Evolutionary conservation across 2,113 vertebrate species (phyloP), one percentile per base, ranked within the genome.

Genomic region (Cromileptes altivelis): DNA sequence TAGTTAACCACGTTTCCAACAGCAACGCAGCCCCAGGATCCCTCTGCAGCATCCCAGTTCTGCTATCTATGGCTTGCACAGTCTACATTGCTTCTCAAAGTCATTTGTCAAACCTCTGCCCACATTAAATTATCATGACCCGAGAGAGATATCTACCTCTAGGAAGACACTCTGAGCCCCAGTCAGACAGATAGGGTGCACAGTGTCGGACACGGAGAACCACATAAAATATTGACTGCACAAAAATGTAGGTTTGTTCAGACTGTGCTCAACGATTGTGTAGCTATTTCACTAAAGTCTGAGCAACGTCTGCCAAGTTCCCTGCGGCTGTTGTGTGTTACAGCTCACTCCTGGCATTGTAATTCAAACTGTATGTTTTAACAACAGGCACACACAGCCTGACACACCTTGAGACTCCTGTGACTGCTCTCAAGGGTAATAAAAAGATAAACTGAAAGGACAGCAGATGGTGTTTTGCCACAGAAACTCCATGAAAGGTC

Each of bases 51-150:
- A 79, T 83, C 75, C 58, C 58, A 27, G 64, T 64, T 84, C 47
- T 61, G 78, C 84, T 67, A 71, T 92, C 88, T 86, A 9, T 56
- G 15, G 56, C 88, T 85, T 30, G n/a, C 72, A 62, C 69, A 79
- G 88, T 90, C 85, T 69, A 77, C 78, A 61, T 50, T 71, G 81
- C 73, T 68, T 91, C 84, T 85, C n/a, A 71, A 62, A 85, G 74
- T 85, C 89, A 90, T 95, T 95, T 91, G 90, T 93, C 94, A 94
- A 88, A 92, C 78, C 81, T 85, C 84, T 78, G 71, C 69, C 71
- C 70, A 80, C 85, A 92, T 92, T 90, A 91, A 94, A 94, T 94
- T 90, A 93, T 91, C 79, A 91, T 75, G 86, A 91, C 91, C 89
- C 52, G 4, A 68, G 88, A 90, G 85, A 91, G 76, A 78, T 79